Base-by-base conservation (phyloP, 2,113 vertebrate genomes). In the Leptosomus discolor region DNA sequence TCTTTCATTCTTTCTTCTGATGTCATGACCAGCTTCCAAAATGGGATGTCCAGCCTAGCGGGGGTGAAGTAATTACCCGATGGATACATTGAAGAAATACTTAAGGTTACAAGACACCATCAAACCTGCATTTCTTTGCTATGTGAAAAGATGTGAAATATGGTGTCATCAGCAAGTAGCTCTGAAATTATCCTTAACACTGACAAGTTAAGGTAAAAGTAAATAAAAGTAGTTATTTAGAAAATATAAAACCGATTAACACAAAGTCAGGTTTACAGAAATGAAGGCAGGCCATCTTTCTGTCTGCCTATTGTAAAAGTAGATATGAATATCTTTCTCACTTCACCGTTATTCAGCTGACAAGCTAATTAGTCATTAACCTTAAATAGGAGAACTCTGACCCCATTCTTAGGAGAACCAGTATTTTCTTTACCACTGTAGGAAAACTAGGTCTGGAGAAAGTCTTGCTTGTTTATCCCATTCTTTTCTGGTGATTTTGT, bases 301-400 rank as follows among this genome's bases (percentile, higher is more conserved):
- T 5, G 0, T 29, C 70, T 82, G 19, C 17, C 75, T 82, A 32
- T 50, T 90, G 26, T 71, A 76, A 94, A 76, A 88, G 64, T 30
- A 39, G 36, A 13, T 36, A 12, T 43, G 39, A 91, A 79, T 2
- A 2, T 11, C 45, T 80, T 83, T 88, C 43, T 96, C 43, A 56
- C 20, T 71, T 34, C 10, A n/a, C 30, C 76, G 39, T 76, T 80
- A 54, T 56, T 86, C 67, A 86, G 30, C 36, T 89, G 48, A 73
- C 22, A 60, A 83, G 30, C 26, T 71, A 88, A 85, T 71, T 79
- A 92, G 39, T 43, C 45, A 43, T 85, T 75, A 79, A 51, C 21
- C 12, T n/a, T 71, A 80, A 88, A 60, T 80, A 73, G 30, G 45
- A 84, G 34, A 92, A 76, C 34, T 94, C 88, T 83, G 21, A 91